Base-by-base conservation (phyloP, 2,888 invertebrate species). In the Drosophila nigricruria region DNA sequence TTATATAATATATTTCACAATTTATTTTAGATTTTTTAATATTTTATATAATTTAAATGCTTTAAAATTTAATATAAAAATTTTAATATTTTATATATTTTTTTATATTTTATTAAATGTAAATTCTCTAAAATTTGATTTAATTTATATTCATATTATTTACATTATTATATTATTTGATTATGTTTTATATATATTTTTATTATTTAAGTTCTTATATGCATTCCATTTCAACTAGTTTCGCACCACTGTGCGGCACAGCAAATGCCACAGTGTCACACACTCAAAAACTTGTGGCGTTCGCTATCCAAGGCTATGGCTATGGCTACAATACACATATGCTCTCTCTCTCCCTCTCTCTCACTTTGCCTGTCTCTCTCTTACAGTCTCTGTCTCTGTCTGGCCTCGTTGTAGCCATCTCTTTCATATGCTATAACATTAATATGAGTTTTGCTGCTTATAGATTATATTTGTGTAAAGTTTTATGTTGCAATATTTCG, bases 401-500 rank as follows among this genome's bases (percentile, higher is more conserved):
- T 50, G 40, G 50, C 42, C 52, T 12, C 58, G 18, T 27, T 59
- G 16, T 45, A 56, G 20, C 47, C 56, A 34, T 72, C 79, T 73
- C 72, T 59, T 54, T 73, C 73, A 45, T 70, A 62, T 77, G 80
- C 78, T 77, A 73, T 71, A 77, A 82, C 81, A 90, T 89, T 91
- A 89, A 91, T 90, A 89, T 89, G 89, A 84, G 82, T 84, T 84
- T 77, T 82, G 81, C 81, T 90, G 82, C 81, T 89, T 89, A 90
- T 90, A 89, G 89, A 91, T 90, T 86, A 88, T 89, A 90, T 90
- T 88, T 88, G 89, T 88, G 82, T 89, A 82, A 90, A 89, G 87
- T 90, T 90, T 90, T 88, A 89, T 89, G 87, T 89, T 90, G 88
- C 89, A 88, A 85, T 89, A 86, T 87, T 85, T 86, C 83, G 81